Evolutionary conservation across 2,888 invertebrate species (phyloP).

Genomic region (Thymelicus acteon): DNA sequence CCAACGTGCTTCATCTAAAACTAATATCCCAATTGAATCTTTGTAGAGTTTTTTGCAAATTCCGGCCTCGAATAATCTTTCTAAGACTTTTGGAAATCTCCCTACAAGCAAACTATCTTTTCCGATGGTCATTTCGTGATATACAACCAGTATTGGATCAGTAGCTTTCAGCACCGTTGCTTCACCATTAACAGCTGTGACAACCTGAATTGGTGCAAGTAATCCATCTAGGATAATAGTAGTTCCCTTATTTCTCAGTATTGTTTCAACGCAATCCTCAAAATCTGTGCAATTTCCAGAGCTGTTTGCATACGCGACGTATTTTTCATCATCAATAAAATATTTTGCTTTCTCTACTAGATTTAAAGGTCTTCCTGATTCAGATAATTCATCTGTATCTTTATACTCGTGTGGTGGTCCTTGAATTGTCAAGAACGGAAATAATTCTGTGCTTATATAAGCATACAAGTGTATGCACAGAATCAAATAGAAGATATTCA

Average conservation of each 20-base stretch:
- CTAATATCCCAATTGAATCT: conserved; percentile 62
- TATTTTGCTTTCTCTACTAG: conserved; percentile 54
- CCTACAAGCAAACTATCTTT: conserved; percentile 53
- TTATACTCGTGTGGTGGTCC: conserved; percentile 58
- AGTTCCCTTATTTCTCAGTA: conserved; percentile 55
- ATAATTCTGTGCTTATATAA: conserved; percentile 65
- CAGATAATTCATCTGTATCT: conserved; percentile 58
- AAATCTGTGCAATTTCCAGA: conserved; percentile 57
- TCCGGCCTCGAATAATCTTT: conserved; percentile 66
- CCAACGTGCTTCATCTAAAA: conserved; percentile 55
- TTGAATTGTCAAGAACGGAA: conserved; percentile 65
- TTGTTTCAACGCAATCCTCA: conserved; percentile 53
- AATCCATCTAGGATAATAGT: conserved; percentile 58
- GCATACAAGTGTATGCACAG: conserved; percentile 63
- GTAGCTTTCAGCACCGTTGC: conserved; percentile 57
- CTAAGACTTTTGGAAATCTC: conserved; percentile 51
- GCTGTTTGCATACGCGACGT: conserved; percentile 53
- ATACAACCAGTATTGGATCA: conserved; percentile 61
- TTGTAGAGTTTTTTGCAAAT: conserved; percentile 60
- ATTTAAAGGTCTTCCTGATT: conserved; percentile 57
- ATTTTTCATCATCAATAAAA: conserved; percentile 59
- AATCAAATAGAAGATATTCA: conserved; percentile 61
- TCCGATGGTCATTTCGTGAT: conserved; percentile 66
- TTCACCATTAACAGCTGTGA: conserved; percentile 61
- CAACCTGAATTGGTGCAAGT: conserved; percentile 58